Base-by-base conservation (phyloP, 2,888 invertebrate genomes). In the Tachina lurida region DNA sequence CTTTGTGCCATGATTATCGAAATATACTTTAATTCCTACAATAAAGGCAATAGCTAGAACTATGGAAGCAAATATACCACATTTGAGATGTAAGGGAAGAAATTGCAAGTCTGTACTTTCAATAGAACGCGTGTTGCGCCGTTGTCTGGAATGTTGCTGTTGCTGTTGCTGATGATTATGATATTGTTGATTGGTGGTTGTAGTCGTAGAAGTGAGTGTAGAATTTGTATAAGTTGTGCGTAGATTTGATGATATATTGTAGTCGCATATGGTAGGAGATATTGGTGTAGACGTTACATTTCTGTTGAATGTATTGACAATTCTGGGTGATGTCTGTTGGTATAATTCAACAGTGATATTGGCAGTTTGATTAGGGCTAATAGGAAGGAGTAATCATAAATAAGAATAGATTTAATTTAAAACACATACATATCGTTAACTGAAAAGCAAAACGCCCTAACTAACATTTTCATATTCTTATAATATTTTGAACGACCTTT, bases 11-110 rank as follows among this genome's bases (percentile, higher is more conserved):
- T 95, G 95, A 88, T 94, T 94, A 90, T 95, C 95, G 85, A 96
- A 95, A 90, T 96, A 96, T 91, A 95, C 95, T 92, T 96, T 96
- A 39, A 95, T 95, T 43, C 95, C 95, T 0, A 95, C 95, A 68
- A 96, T 93, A 89, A 96, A 95, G 52, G 95, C 94, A 0, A 95
- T 95, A 2, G 95, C 95, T 63, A 96, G 91, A 15, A 95, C 95
- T 88, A 96, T 94, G 1, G 96, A 95, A 54, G 95, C 95, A 93
- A 96, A 95, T 93, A 96, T 95, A 75, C 95, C 95, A 90, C 95
- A 95, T 92, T 95, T 95, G 67, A 95, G 92, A 87, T 95, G 95
- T 17, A 94, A 94, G 1, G 91, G 90, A 87, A 91, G 84, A 84
- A 91, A 88, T 77, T 91, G 91, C 5, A 90, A 89, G 19, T 91